Percentiles rank a stretch among this genome's conserved stretches.
These are phyloP conservation scores for Leptoclinus maculatus DNA, from an alignment of 2,797 vertebrate genomes.

Conservation along the genomic window DNA sequence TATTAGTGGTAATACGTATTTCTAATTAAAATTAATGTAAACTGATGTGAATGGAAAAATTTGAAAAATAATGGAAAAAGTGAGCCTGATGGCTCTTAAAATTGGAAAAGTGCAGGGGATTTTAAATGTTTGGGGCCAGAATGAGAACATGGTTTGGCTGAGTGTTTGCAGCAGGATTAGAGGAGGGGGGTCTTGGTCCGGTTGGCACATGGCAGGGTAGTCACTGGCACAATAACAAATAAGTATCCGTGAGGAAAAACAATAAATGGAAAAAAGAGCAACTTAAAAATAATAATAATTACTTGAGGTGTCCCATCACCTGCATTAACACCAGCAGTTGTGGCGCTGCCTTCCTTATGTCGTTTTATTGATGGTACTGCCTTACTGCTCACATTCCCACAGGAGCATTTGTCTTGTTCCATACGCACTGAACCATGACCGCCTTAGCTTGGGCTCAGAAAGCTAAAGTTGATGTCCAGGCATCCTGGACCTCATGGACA, in stretches of 20 bases:
- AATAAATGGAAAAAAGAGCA: constrained; percentile 17
- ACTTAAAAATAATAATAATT: not conserved
- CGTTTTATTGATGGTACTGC: constrained; percentile 65
- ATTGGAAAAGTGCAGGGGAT: constrained; percentile 14
- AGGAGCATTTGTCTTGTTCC: constrained; percentile 50
- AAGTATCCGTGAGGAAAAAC: not conserved
- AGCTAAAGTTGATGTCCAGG: constrained; percentile 54
- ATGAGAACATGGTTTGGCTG: constrained; percentile 39
- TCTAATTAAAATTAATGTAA: constrained; percentile 27
- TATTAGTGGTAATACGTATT: constrained; percentile 6
- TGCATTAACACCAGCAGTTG: constrained; percentile 32
- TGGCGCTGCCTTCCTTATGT: constrained; percentile 47
- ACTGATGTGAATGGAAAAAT: not conserved
- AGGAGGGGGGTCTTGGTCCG: not conserved
- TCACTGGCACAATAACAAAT: constrained; percentile 12
- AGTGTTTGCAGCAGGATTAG: constrained; percentile 35
- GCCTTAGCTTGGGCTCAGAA: constrained; percentile 34
- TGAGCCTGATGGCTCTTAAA: constrained; percentile 9
- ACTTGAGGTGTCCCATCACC: constrained; percentile 6
- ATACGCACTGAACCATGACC: constrained; percentile 48
- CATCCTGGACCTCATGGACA: constrained; percentile 28
- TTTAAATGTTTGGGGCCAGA: constrained; percentile 29
- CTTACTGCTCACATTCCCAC: constrained; percentile 51
- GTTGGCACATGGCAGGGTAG: constrained; percentile 1
- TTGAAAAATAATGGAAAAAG: not conserved